These are phyloP conservation scores for Chrysolina oricalcia DNA, from an alignment of 2,888 invertebrate genomes.

Conservation along the genomic window DNA sequence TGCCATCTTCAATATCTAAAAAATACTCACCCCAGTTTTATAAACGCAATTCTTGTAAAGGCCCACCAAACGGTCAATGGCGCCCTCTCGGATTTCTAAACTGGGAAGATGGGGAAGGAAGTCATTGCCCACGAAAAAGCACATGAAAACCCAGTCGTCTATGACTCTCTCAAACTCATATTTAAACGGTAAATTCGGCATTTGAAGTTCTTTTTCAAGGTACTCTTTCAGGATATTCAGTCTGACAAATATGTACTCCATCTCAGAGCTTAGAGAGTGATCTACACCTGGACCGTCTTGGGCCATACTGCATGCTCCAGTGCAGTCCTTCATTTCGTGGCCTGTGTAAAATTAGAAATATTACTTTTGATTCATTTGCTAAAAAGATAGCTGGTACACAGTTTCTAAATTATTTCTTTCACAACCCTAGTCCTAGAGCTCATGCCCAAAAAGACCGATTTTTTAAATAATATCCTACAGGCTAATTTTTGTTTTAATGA, in stretches of 20 bases:
- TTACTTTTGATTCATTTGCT: not conserved
- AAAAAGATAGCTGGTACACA: too few relatives aligned
- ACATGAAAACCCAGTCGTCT: conserved; percentile 99
- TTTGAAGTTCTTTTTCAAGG: conserved; percentile 88
- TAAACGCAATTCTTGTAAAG: conserved; percentile 96
- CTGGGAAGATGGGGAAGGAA: conserved; percentile 98
- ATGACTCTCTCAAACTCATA: conserved; percentile 96
- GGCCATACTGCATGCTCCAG: conserved; percentile 76
- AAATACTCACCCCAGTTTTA: conserved; percentile 84
- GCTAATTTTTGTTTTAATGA: too few relatives aligned
- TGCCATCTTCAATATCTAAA: not conserved
- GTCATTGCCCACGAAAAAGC: conserved; percentile 99
- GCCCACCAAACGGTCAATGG: conserved; percentile 93
- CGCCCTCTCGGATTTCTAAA: conserved; percentile 96
- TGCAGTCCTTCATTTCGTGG: conserved; percentile 96
- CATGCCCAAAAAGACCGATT: too few relatives aligned
- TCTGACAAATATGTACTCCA: conserved; percentile 94
- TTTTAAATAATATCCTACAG: too few relatives aligned
- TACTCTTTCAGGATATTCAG: conserved; percentile 95
- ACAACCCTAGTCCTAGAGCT: too few relatives aligned
- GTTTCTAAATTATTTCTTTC: too few relatives aligned
- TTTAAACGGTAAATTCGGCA: conserved; percentile 94
- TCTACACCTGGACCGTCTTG: conserved; percentile 75
- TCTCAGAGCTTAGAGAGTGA: conserved; percentile 80
- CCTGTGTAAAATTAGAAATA: conserved; percentile 72